Evolutionary conservation across 2,888 invertebrate genomes (phyloP).

Genomic region (Ariolimax columbianus): DNA sequence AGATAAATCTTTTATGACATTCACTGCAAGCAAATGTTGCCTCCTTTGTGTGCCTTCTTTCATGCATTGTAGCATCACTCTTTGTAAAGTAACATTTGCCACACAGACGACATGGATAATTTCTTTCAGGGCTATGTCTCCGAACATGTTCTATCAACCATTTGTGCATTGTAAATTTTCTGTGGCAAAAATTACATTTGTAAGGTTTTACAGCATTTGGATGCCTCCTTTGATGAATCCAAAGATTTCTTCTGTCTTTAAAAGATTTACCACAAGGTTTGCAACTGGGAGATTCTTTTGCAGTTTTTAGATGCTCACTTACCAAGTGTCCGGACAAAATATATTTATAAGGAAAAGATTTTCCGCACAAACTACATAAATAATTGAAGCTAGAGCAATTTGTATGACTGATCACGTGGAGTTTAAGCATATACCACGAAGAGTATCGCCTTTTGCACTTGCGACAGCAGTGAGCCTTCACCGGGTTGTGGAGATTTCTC

Average conservation of each 20-base stretch:
- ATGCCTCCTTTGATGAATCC: slow-evolving; percentile 32
- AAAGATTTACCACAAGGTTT: slow-evolving; percentile 16
- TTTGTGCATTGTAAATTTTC: slow-evolving; percentile 21
- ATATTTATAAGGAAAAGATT: neutral
- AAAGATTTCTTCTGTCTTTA: slow-evolving; percentile 28
- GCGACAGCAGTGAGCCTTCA: neutral
- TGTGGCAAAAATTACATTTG: slow-evolving; percentile 20
- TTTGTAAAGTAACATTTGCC: slow-evolving; percentile 29
- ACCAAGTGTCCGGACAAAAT: neutral
- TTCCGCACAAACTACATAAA: neutral
- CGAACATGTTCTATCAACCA: slow-evolving; percentile 29
- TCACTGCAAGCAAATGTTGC: slow-evolving; percentile 21
- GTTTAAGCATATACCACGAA: neutral
- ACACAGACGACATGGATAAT: slow-evolving; percentile 22
- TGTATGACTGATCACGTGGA: neutral
- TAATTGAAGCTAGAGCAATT: neutral
- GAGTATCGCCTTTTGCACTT: neutral
- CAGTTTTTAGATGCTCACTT: neutral
- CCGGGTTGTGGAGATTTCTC: neutral
- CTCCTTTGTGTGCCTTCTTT: slow-evolving; percentile 29
- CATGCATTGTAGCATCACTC: slow-evolving; percentile 31
- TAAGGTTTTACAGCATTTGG: slow-evolving; percentile 24
- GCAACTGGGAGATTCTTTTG: neutral
- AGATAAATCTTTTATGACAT: slow-evolving; percentile 27
- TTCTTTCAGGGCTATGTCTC: slow-evolving; percentile 20